Percentiles rank a stretch among this genome's conserved stretches.
Evolutionary conservation across 2,888 invertebrate genomes (phyloP).

Genomic region (Campopleginae sp.): DNA sequence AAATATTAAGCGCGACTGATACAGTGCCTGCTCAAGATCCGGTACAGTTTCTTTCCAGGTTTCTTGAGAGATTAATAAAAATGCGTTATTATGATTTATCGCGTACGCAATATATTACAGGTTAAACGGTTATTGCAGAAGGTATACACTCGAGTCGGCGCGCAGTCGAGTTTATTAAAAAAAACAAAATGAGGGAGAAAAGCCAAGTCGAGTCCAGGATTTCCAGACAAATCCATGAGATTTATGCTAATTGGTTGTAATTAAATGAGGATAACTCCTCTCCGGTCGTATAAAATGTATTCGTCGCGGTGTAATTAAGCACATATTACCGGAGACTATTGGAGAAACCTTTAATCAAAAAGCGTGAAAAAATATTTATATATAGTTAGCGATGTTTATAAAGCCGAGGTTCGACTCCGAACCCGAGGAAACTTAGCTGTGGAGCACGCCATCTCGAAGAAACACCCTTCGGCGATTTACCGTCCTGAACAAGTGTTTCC

Average conservation of each 20-base stretch:
- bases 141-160: constrained; percentile 16
- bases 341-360: constrained; percentile 64
- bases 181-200: constrained; percentile 27
- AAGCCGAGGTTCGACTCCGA: constrained; percentile 17
- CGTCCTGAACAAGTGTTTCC: constrained; percentile 48
- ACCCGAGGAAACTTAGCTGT: constrained; percentile 25
- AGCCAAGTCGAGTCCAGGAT: constrained; percentile 56
- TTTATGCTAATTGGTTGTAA: constrained; percentile 72
- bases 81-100: constrained; percentile 52
- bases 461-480: constrained; percentile 26
- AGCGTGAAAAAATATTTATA: constrained; percentile 21
- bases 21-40: constrained; percentile 1
- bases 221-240: constrained; percentile 69
- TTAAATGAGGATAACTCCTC: constrained; percentile 68
- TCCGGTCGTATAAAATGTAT: constrained; percentile 62
- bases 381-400: constrained; percentile 30
- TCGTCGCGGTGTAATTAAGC: constrained; percentile 65
- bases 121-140: constrained; percentile 32
- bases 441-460: constrained; percentile 21
- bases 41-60: constrained; percentile 20
- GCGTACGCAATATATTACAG: constrained; percentile 57
- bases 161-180: constrained; percentile 40
- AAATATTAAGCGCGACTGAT: neutral
- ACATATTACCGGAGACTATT: constrained; percentile 51
- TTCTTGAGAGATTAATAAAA: constrained; percentile 28